A percentile compares a stretch with the other conserved stretches of the same genome.
phyloP scores from a whole-genome alignment of 2,797 vertebrate species.

The Takifugu rubripes region DNA sequence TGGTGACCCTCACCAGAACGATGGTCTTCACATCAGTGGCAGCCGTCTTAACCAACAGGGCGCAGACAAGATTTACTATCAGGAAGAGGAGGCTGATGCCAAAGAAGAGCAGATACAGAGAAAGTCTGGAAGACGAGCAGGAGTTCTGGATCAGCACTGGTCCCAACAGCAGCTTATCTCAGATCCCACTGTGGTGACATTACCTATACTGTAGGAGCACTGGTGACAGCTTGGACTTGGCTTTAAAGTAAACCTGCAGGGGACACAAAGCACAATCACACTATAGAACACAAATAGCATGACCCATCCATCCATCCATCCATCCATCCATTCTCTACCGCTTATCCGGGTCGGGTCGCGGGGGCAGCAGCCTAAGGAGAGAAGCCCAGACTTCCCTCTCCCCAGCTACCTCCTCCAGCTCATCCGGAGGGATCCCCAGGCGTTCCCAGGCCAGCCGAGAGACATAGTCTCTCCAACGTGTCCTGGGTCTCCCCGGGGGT shows the following conservation, averaged over 20 bases:
- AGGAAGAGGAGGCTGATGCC: constrained; percentile 89
- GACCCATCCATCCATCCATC: no score
- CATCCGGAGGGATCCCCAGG: no score
- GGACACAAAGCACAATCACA: neutral
- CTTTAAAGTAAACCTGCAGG: constrained; percentile 93
- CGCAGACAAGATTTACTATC: constrained; percentile 90
- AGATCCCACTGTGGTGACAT: constrained; percentile 17
- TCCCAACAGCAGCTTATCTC: neutral
- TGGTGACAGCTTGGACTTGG: constrained; percentile 92
- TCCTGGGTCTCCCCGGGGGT: no score
- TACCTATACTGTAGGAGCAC: constrained; percentile 92
- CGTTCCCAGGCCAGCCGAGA: no score
- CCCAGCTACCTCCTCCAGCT: no score
- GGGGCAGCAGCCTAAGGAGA: no score
- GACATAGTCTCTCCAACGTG: no score
- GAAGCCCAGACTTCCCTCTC: no score
- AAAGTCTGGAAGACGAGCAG: constrained; percentile 55
- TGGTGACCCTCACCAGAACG: constrained; percentile 88
- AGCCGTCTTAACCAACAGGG: constrained; percentile 87
- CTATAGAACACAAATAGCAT: neutral
- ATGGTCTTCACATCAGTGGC: constrained; percentile 81
- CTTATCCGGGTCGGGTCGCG: no score
- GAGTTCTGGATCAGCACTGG: neutral
- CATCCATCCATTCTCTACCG: no score
- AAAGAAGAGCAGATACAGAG: constrained; percentile 85